A percentile compares a stretch with the other conserved stretches of the same genome.
phyloP scores from a whole-genome alignment of 2,797 vertebrate genomes.

The Siniperca undulata region DNA sequence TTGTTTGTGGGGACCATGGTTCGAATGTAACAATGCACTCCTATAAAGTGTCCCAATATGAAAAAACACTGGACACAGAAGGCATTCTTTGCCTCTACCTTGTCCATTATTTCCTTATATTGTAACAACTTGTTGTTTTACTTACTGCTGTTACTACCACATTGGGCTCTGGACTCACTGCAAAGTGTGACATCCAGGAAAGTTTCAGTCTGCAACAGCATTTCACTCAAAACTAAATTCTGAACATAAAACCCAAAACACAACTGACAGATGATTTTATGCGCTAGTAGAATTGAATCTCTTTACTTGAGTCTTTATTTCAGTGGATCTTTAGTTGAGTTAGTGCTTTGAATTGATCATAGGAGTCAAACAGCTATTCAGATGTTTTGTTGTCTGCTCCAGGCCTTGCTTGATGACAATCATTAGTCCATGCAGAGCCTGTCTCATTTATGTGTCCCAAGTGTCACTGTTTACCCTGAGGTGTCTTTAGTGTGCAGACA shows the following conservation, averaged over 20 bases:
- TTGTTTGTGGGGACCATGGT: background rate
- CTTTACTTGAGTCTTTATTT: background rate
- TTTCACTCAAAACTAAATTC: background rate
- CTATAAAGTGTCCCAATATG: no score
- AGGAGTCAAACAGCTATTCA: background rate
- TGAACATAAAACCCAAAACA: background rate
- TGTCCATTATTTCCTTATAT: background rate
- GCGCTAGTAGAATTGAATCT: no score
- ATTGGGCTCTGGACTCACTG: background rate
- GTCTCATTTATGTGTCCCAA: constrained; percentile 57
- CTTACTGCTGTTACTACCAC: no score
- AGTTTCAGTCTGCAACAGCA: background rate
- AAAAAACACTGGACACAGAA: background rate
- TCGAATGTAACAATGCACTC: background rate
- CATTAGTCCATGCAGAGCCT: constrained; percentile 48
- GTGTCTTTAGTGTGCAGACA: constrained; percentile 70
- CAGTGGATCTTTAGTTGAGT: background rate
- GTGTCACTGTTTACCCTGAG: constrained; percentile 65
- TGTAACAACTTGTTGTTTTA: no score
- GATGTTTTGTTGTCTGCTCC: constrained; percentile 9
- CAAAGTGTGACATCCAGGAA: background rate
- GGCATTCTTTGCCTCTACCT: background rate
- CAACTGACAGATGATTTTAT: no score
- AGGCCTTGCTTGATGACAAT: constrained; percentile 9
- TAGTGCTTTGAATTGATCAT: background rate